phyloP scores from a whole-genome alignment of 2,888 invertebrate genomes.

The Therioaphis trifolii region DNA sequence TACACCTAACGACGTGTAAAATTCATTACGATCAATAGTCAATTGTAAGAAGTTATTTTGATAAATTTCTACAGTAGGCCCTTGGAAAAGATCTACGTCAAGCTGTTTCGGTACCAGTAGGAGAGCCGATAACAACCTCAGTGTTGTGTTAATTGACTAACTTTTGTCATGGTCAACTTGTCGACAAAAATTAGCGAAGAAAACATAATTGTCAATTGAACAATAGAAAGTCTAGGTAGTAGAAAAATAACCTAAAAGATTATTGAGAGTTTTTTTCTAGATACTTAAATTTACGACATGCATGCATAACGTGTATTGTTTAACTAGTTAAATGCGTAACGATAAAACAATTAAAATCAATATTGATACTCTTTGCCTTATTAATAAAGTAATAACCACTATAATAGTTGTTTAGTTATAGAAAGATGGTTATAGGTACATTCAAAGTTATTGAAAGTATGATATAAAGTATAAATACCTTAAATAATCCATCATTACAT shows the following conservation, averaged over 20 bases:
- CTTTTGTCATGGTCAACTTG: slow-evolving; percentile 36
- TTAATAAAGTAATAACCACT: too few species aligned
- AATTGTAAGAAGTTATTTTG: slow-evolving; percentile 7
- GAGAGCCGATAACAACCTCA: slow-evolving; percentile 21
- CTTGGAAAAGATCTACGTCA: slow-evolving; percentile 25
- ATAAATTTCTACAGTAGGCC: slow-evolving; percentile 31
- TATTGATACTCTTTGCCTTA: too few species aligned
- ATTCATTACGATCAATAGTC: slow-evolving; percentile 1
- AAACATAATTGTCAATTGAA: slow-evolving; percentile 31
- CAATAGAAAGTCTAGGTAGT: slow-evolving; percentile 28
- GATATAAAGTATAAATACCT: too few species aligned
- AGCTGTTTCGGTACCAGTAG: slow-evolving; percentile 40
- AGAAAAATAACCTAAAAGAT: neutral
- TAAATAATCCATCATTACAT: too few species aligned
- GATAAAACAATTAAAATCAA: too few species aligned
- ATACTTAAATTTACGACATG: neutral
- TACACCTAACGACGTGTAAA: neutral
- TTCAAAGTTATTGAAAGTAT: too few species aligned
- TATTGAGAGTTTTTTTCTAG: neutral
- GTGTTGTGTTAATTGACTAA: slow-evolving; percentile 42
- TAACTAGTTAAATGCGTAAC: neutral
- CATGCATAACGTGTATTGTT: neutral
- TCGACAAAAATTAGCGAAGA: neutral
- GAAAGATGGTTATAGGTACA: too few species aligned
- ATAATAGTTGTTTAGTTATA: too few species aligned